phyloP scores from a whole-genome alignment of 2,888 invertebrate species.

The Protodeltote pygarga region DNA sequence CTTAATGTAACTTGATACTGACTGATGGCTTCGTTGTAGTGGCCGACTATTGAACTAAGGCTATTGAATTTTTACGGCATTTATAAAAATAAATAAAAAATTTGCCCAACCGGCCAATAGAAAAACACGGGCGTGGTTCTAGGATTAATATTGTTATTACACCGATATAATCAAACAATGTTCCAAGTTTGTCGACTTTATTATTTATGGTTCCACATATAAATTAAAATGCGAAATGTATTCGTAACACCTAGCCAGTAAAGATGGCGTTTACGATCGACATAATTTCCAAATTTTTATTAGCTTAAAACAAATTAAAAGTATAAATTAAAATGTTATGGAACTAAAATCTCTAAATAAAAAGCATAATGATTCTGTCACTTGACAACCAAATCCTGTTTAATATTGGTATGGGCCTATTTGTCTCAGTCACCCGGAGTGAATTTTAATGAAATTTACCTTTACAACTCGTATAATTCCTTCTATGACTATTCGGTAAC shows the following conservation, averaged over 20 bases:
- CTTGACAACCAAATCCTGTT: slow-evolving; percentile 74
- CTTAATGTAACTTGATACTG: slow-evolving; percentile 36
- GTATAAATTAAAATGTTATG: slow-evolving; percentile 74
- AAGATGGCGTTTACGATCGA: slow-evolving; percentile 70
- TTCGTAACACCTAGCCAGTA: slow-evolving; percentile 65
- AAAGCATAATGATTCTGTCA: slow-evolving; percentile 61
- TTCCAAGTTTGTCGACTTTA: slow-evolving; percentile 51
- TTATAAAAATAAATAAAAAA: background rate
- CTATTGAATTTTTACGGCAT: slow-evolving; percentile 6
- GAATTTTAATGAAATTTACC: slow-evolving; percentile 72
- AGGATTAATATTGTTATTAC: slow-evolving; percentile 31
- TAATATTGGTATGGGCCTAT: slow-evolving; percentile 60
- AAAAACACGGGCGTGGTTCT: background rate
- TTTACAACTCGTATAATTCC: slow-evolving; percentile 59
- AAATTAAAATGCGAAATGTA: slow-evolving; percentile 64
- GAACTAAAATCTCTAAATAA: slow-evolving; percentile 28
- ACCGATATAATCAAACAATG: slow-evolving; percentile 37
- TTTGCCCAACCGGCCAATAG: background rate
- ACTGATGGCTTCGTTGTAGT: slow-evolving; percentile 9
- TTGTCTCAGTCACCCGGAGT: slow-evolving; percentile 71
- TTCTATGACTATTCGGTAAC: slow-evolving; percentile 45
- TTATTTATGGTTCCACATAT: slow-evolving; percentile 59
- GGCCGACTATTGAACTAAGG: background rate
- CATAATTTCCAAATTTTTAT: slow-evolving; percentile 76
- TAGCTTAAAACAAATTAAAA: slow-evolving; percentile 76